These are phyloP conservation scores for Melanocharis versteri DNA, from an alignment of 2,113 vertebrate species.

Conservation along the genomic window DNA sequence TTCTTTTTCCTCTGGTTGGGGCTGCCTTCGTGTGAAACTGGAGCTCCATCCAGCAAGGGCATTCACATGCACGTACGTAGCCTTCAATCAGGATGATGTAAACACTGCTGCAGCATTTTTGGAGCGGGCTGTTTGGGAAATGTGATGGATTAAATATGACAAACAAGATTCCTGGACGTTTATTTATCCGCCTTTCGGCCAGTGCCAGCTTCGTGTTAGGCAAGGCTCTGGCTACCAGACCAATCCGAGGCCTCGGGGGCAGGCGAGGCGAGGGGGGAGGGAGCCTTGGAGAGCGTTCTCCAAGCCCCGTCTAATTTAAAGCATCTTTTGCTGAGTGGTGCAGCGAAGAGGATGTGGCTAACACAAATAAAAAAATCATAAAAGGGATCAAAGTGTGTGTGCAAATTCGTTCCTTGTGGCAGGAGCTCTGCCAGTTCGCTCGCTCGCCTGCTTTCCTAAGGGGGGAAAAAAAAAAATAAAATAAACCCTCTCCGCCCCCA, in stretches of 20 bases:
- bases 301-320: slow-evolving; percentile 81
- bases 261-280: background rate
- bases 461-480: background rate
- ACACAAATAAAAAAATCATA: slow-evolving; percentile 85
- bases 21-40: background rate
- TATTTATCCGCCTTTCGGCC: slow-evolving; percentile 43
- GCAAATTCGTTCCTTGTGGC: slow-evolving; percentile 90
- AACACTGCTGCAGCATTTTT: background rate
- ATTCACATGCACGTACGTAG: background rate
- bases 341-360: slow-evolving; percentile 85
- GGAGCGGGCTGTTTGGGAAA: background rate
- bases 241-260: background rate
- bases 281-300: background rate
- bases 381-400: slow-evolving; percentile 85
- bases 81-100: background rate
- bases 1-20: background rate
- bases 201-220: slow-evolving; percentile 38
- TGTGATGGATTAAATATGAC: slow-evolving; percentile 17
- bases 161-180: slow-evolving; percentile 25
- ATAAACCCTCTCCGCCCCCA: background rate
- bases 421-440: slow-evolving; percentile 66
- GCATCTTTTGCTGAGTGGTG: slow-evolving; percentile 82
- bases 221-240: background rate
- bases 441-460: background rate
- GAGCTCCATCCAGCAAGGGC: background rate